Conservation (phyloP, 2,113 vertebrate genomes). For the Pundamilia nyererei region DNA sequence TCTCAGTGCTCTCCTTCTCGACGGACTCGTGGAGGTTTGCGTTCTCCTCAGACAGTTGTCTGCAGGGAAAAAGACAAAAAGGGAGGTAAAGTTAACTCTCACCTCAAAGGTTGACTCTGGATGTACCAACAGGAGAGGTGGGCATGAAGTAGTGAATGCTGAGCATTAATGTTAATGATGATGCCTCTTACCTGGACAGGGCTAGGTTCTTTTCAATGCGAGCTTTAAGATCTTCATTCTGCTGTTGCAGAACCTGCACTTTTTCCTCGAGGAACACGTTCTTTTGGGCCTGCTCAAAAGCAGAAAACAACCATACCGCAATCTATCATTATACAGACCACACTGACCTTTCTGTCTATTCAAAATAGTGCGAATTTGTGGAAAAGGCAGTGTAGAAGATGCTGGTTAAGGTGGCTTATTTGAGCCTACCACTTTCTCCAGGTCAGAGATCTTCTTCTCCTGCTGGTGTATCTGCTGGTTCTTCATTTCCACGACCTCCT, state of each 20-base stretch:
- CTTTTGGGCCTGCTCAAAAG: constrained; percentile 84
- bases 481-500: constrained; percentile 94
- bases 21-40: constrained; percentile 91
- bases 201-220: constrained; percentile 85
- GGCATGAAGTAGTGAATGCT: not conserved
- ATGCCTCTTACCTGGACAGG: constrained; percentile 78
- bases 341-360: not conserved
- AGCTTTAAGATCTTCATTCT: constrained; percentile 90
- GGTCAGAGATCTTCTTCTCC: constrained; percentile 88
- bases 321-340: constrained; percentile 48
- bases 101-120: not conserved
- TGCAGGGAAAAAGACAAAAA: constrained; percentile 40
- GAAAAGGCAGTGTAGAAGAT: not conserved
- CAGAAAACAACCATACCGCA: constrained; percentile 11
- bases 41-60: constrained; percentile 93
- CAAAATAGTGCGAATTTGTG: not conserved
- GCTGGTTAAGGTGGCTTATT: not conserved
- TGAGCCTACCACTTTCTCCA: constrained; percentile 89
- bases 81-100: not conserved
- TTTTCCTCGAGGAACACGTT: constrained; percentile 89
- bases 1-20: constrained; percentile 91
- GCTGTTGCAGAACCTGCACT: constrained; percentile 91
- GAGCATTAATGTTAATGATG: not conserved
- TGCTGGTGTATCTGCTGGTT: constrained; percentile 95
- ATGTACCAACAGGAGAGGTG: not conserved